These are phyloP conservation scores for Bombus waltoni DNA, from an alignment of 1,140 invertebrate genomes.

Conservation along the genomic window DNA sequence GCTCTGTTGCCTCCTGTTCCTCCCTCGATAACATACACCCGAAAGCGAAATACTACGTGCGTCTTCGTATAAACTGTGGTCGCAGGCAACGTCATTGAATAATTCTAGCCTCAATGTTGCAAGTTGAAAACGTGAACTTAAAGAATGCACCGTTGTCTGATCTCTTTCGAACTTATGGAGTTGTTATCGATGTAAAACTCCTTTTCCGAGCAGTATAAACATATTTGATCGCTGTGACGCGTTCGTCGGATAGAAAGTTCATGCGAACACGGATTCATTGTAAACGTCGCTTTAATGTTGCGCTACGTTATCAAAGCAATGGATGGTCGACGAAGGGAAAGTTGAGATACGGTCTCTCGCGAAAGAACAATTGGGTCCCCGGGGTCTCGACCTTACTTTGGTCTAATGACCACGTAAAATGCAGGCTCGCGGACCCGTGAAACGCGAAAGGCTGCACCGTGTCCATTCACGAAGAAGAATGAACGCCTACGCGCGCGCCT, in stretches of 20 bases:
- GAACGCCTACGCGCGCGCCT: slow-evolving; percentile 26
- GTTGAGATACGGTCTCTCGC: background rate
- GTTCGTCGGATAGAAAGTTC: no score
- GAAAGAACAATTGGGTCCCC: no score
- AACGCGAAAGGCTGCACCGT: slow-evolving; percentile 20
- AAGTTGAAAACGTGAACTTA: no score
- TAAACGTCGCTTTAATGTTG: no score
- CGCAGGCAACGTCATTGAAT: background rate
- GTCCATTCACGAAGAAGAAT: slow-evolving; percentile 44
- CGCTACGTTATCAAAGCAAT: background rate
- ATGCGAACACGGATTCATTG: no score
- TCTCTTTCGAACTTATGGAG: no score
- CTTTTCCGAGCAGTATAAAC: no score
- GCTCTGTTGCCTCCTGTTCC: no score
- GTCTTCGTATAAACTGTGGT: background rate
- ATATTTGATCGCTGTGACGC: no score
- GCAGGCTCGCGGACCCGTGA: background rate
- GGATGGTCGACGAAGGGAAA: background rate
- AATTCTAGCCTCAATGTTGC: background rate
- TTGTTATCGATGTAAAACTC: no score
- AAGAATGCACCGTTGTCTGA: no score
- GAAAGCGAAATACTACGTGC: background rate
- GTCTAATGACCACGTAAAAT: slow-evolving; percentile 22
- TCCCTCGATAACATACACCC: background rate
- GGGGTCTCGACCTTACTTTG: slow-evolving; percentile 7